phyloP scores from a whole-genome alignment of 1,140 invertebrate genomes.

The Leptestheria dahalacensis region DNA sequence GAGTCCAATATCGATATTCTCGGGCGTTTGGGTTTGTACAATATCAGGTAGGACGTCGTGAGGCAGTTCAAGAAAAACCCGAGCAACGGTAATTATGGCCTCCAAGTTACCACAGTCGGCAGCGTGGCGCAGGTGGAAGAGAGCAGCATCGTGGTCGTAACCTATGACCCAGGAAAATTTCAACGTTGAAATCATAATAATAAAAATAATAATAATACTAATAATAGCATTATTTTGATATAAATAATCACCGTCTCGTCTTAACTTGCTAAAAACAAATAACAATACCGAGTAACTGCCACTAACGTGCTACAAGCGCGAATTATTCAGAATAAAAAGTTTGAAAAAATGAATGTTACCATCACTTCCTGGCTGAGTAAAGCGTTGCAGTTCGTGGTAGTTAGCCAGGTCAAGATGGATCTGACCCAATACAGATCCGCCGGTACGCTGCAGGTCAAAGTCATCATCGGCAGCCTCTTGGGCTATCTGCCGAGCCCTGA shows the following conservation, averaged over 20 bases:
- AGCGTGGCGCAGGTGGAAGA: constrained; percentile 38
- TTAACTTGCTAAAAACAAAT: too few species aligned
- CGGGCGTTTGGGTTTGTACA: constrained; percentile 17
- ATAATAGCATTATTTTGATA: too few species aligned
- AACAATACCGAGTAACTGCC: too few species aligned
- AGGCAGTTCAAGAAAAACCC: constrained; percentile 33
- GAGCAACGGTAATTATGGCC: constrained; percentile 35
- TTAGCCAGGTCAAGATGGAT: constrained; percentile 41
- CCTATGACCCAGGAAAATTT: too few species aligned
- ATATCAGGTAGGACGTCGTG: constrained; percentile 34
- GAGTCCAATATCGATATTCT: constrained; percentile 20
- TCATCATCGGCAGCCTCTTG: constrained; percentile 3
- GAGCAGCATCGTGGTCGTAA: constrained; percentile 36
- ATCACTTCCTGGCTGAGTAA: constrained; percentile 25
- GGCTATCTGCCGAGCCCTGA: constrained; percentile 25
- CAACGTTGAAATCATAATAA: too few species aligned
- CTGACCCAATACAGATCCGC: constrained; percentile 22
- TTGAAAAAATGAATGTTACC: not conserved
- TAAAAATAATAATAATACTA: too few species aligned
- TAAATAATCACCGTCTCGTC: too few species aligned
- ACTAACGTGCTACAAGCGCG: too few species aligned
- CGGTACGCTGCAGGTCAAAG: not conserved
- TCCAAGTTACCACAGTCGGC: constrained; percentile 37
- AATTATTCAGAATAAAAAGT: too few species aligned
- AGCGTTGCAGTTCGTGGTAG: constrained; percentile 40